Conservation (phyloP, 2,113 vertebrate species). For the Microtus oregoni region DNA sequence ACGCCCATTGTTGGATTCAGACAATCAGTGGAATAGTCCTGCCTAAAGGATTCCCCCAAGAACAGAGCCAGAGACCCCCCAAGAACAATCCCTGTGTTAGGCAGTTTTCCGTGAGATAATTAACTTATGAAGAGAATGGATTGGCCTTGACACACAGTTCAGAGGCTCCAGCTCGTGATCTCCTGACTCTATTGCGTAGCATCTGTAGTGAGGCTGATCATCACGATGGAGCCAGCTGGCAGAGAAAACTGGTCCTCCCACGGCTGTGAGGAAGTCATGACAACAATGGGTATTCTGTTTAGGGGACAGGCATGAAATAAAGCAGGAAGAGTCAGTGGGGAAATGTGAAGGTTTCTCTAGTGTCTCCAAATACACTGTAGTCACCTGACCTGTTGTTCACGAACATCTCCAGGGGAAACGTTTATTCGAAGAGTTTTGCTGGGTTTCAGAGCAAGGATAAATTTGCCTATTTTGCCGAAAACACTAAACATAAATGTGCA, state of each 20-base stretch:
- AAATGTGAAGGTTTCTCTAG: background rate
- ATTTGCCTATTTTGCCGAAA: background rate
- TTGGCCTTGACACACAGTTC: background rate
- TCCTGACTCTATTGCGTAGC: background rate
- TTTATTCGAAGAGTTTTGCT: background rate
- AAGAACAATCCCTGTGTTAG: background rate
- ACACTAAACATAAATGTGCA: background rate
- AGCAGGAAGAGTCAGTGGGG: background rate
- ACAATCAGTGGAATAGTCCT: background rate
- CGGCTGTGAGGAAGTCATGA: background rate
- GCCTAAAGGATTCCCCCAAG: background rate
- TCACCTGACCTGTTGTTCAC: background rate
- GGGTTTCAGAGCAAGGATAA: background rate
- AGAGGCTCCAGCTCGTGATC: background rate
- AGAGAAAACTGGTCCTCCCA: background rate
- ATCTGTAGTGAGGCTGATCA: too few species aligned
- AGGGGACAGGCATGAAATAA: background rate
- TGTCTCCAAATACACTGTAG: slow-evolving; percentile 1
- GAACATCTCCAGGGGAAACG: background rate
- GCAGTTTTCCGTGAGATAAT: background rate
- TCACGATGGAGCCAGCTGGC: background rate
- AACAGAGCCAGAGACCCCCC: background rate
- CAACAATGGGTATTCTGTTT: background rate
- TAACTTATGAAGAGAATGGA: background rate
- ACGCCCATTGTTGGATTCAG: too few species aligned